These are phyloP conservation scores for Drosophila setosimentum DNA, from an alignment of 2,888 invertebrate species.

Conservation along the genomic window DNA sequence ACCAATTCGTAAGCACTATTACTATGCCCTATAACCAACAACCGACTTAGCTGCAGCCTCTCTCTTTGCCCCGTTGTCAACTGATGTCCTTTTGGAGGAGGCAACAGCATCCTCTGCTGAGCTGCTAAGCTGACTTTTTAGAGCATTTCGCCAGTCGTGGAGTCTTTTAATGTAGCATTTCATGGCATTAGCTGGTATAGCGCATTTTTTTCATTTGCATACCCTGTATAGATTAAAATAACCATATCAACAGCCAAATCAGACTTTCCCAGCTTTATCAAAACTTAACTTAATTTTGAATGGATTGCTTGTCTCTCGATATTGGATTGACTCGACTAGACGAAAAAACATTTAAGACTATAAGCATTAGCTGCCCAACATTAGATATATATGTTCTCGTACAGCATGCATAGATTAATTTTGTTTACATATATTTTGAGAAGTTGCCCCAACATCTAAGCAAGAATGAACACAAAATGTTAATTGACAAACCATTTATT, in stretches of 20 bases:
- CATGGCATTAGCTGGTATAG: conserved; percentile 58
- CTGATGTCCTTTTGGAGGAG: not conserved
- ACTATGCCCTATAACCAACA: conserved; percentile 51
- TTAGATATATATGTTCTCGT: no score
- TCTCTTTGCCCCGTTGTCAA: conserved; percentile 3
- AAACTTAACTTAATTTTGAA: not conserved
- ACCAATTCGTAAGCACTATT: conserved; percentile 78
- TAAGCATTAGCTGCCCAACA: no score
- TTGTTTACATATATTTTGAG: no score
- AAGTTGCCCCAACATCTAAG: no score
- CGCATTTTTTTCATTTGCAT: conserved; percentile 20
- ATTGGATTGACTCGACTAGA: not conserved
- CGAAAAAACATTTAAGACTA: not conserved
- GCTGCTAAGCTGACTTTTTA: conserved; percentile 16
- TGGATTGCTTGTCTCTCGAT: not conserved
- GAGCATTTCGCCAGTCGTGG: conserved; percentile 35
- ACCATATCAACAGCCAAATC: not conserved
- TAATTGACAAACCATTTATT: not conserved
- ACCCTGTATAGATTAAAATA: not conserved
- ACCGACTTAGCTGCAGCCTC: conserved; percentile 8
- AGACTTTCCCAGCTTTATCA: not conserved
- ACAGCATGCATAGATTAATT: no score
- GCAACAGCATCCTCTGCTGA: not conserved
- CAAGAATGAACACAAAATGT: not conserved
- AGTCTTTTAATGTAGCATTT: conserved; percentile 50